Conservation (phyloP, 2,113 vertebrate species). For the Limanda limanda region DNA sequence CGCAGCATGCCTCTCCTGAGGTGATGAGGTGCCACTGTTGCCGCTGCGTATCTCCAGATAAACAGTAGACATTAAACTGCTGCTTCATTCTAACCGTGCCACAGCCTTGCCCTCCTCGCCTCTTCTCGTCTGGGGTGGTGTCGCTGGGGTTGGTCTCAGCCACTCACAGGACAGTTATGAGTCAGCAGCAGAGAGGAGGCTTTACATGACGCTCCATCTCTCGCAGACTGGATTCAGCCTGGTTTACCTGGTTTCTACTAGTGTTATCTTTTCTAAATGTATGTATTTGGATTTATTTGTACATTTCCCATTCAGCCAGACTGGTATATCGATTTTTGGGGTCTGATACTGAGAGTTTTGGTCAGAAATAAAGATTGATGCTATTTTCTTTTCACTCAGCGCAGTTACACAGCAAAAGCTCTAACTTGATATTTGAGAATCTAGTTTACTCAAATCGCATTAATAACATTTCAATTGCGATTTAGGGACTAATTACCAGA, state of each 20-base stretch:
- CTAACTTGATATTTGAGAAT: neutral
- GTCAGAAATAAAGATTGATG: no score
- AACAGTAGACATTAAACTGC: constrained; percentile 36
- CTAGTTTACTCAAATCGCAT: neutral
- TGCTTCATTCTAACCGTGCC: constrained; percentile 23
- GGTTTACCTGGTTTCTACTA: neutral
- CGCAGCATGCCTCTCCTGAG: constrained; percentile 25
- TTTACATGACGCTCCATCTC: constrained; percentile 55
- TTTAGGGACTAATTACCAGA: neutral
- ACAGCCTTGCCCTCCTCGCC: constrained; percentile 13
- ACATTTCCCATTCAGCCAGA: no score
- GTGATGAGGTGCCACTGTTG: constrained; percentile 22
- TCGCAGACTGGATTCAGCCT: constrained; percentile 36
- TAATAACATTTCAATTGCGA: neutral
- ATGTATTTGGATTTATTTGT: no score
- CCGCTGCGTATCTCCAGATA: constrained; percentile 38
- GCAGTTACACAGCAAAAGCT: neutral
- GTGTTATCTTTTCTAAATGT: neutral
- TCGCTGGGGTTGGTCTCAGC: constrained; percentile 54
- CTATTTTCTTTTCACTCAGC: no score
- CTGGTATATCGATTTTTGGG: no score
- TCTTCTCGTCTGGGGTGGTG: constrained; percentile 30
- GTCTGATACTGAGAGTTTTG: no score
- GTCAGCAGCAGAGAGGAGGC: constrained; percentile 73
- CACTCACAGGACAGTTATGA: constrained; percentile 69